A percentile compares a stretch with the other conserved stretches of the same genome.
Evolutionary conservation across 2,888 invertebrate genomes (phyloP).

Genomic region (Troides helena): DNA sequence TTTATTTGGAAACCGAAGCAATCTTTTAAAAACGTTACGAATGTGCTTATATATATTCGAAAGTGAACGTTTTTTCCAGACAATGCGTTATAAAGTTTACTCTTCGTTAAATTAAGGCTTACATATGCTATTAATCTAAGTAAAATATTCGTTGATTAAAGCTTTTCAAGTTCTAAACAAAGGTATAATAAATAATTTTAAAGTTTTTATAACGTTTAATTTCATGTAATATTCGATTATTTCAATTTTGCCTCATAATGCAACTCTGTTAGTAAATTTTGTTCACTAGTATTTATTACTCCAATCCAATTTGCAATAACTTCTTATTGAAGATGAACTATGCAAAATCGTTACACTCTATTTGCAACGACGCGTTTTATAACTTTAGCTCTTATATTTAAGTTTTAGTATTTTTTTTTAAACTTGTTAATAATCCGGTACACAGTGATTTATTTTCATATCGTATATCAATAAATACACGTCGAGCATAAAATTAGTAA

Average conservation of each 20-base stretch:
- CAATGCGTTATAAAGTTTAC: not conserved
- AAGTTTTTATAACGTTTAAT: not conserved
- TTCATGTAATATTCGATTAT: not conserved
- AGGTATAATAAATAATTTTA: not conserved
- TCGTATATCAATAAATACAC: not conserved
- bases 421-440: not conserved
- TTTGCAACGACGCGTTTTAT: not conserved
- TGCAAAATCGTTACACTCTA: conserved; percentile 15
- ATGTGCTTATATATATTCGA: not conserved
- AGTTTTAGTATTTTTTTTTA: not conserved
- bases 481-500: not conserved
- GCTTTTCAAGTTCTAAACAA: no score
- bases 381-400: not conserved
- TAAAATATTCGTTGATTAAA: not conserved
- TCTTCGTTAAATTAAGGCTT: not conserved
- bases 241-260: not conserved
- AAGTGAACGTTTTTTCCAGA: not conserved
- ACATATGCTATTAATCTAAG: not conserved
- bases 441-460: not conserved
- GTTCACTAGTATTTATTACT: conserved; percentile 3
- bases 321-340: conserved; percentile 22
- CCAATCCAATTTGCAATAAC: conserved; percentile 28
- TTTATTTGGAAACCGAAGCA: not conserved
- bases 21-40: not conserved
- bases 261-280: not conserved